phyloP scores from a whole-genome alignment of 2,888 invertebrate species.

The Lasius fuliginosus region DNA sequence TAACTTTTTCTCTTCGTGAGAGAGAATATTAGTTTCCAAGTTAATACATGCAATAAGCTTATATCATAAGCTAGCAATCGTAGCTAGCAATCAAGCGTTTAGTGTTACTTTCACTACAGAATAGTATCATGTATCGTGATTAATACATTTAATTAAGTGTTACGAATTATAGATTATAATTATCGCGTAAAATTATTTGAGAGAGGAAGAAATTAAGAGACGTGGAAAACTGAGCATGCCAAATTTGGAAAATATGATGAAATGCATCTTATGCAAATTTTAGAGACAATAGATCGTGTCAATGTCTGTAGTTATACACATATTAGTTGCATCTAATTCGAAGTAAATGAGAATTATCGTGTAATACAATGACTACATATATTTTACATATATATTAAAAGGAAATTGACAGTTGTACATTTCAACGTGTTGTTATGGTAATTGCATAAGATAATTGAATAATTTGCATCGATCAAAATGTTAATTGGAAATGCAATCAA shows the following conservation, averaged over 20 bases:
- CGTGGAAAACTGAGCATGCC: not conserved
- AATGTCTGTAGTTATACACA: not conserved
- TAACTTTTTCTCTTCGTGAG: slow-evolving; percentile 32
- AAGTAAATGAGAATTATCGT: not conserved
- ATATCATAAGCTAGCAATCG: not conserved
- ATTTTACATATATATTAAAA: slow-evolving; percentile 12
- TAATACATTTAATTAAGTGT: slow-evolving; percentile 4
- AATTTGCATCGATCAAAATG: slow-evolving; percentile 48
- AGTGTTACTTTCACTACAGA: slow-evolving; percentile 8
- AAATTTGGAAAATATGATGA: slow-evolving; percentile 1
- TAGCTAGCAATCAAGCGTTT: slow-evolving; percentile 3
- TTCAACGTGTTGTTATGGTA: slow-evolving; percentile 40
- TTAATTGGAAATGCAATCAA: slow-evolving; percentile 54
- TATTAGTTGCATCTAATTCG: slow-evolving; percentile 10
- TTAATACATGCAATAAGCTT: slow-evolving; percentile 55
- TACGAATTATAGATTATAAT: not conserved
- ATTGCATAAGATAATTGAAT: slow-evolving; percentile 52
- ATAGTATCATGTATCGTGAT: not conserved
- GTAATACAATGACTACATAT: slow-evolving; percentile 2
- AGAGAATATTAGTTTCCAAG: slow-evolving; percentile 13
- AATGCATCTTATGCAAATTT: slow-evolving; percentile 13
- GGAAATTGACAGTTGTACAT: slow-evolving; percentile 7
- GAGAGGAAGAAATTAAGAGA: not conserved
- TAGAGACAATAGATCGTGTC: not conserved
- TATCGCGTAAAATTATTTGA: slow-evolving; percentile 9